A percentile compares a stretch with the other conserved stretches of the same genome.
Conservation (phyloP, 2,113 vertebrate genomes). For the Arizona elegans region DNA sequence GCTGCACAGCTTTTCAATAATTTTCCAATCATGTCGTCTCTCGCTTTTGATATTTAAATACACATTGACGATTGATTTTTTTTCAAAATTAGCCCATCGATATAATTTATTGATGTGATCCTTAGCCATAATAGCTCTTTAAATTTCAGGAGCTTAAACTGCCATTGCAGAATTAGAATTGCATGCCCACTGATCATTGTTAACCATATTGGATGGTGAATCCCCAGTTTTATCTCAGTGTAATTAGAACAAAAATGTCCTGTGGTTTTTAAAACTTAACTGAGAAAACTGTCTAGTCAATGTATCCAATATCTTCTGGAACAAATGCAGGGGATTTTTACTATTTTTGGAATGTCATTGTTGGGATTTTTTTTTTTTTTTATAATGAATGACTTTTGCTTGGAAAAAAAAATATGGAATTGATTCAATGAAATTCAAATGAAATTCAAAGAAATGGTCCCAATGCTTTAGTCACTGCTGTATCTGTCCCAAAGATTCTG, state of each 20-base stretch:
- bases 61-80: background rate
- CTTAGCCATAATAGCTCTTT: background rate
- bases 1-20: background rate
- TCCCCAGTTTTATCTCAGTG: background rate
- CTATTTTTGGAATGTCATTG: background rate
- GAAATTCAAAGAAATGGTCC: background rate
- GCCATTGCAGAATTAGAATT: background rate
- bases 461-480: background rate
- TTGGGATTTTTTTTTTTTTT: background rate
- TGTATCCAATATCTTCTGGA: background rate
- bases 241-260: background rate
- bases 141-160: constrained; percentile 24
- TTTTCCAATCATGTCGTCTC: background rate
- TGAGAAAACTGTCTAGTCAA: background rate
- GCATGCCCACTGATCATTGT: background rate
- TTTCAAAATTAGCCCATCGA: background rate
- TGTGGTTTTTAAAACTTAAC: background rate
- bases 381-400: background rate
- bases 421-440: background rate
- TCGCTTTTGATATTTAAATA: background rate
- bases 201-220: background rate
- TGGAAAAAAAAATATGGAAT: background rate
- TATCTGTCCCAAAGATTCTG: background rate
- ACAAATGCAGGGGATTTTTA: background rate
- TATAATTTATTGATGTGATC: background rate